These are phyloP conservation scores for Sciurus vulgaris DNA, from an alignment of 2,797 vertebrate species.

Conservation along the genomic window DNA sequence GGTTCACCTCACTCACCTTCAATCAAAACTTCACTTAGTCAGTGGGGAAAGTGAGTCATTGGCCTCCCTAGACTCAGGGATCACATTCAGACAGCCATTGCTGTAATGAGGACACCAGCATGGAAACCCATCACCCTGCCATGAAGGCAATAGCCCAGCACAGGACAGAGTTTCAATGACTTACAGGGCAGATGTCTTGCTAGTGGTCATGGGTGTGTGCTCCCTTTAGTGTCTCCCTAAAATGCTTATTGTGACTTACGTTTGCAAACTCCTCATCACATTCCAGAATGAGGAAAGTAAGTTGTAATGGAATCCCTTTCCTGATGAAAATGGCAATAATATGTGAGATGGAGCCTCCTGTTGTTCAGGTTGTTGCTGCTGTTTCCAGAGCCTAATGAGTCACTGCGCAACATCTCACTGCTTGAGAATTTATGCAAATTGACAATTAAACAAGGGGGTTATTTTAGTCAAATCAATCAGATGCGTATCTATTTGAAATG, in stretches of 20 bases:
- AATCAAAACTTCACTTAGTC: neutral
- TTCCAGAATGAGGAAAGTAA: conserved; percentile 45
- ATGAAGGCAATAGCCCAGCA: neutral
- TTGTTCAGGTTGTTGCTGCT: conserved; percentile 71
- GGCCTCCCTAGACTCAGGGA: neutral
- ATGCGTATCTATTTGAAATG: conserved; percentile 79
- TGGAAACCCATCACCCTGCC: conserved; percentile 31
- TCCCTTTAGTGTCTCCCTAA: neutral
- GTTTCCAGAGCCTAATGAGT: conserved; percentile 71
- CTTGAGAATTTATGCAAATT: conserved; percentile 81
- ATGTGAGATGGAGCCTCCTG: conserved; percentile 55
- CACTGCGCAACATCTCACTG: conserved; percentile 70
- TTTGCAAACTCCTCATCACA: neutral
- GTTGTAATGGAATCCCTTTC: conserved; percentile 56
- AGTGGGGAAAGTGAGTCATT: neutral
- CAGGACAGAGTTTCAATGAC: neutral
- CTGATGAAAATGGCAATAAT: conserved; percentile 58
- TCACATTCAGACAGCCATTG: neutral
- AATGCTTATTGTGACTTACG: neutral
- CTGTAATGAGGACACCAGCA: neutral
- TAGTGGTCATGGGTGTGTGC: neutral
- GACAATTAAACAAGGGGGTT: conserved; percentile 77
- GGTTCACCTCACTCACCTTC: conserved; percentile 49
- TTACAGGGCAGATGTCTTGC: conserved; percentile 15
- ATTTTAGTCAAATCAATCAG: conserved; percentile 84